phyloP scores from a whole-genome alignment of 2,797 vertebrate species.

The Ibycter americanus region DNA sequence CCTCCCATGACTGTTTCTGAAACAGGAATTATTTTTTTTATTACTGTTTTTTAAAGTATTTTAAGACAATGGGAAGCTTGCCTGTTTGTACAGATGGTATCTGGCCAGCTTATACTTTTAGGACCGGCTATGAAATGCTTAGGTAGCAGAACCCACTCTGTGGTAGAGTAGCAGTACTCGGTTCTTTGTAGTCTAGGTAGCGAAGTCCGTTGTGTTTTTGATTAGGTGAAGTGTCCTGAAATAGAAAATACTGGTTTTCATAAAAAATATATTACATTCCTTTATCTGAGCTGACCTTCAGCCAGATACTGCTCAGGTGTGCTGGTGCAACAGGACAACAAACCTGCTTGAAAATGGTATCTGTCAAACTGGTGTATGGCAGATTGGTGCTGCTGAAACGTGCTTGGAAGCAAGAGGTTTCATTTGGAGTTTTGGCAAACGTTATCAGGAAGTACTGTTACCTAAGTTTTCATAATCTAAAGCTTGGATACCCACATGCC shows the following conservation, averaged over 20 bases:
- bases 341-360: background rate
- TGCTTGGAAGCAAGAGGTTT: background rate
- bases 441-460: background rate
- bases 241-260: background rate
- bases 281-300: background rate
- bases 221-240: background rate
- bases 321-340: background rate
- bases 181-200: background rate
- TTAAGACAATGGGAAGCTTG: background rate
- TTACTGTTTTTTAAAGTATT: background rate
- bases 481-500: background rate
- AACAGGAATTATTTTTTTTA: background rate
- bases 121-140: background rate
- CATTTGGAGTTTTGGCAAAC: background rate
- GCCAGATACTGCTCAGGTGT: background rate
- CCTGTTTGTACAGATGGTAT: background rate
- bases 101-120: background rate
- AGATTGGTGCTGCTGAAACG: background rate
- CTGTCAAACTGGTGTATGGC: background rate
- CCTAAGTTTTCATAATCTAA: background rate
- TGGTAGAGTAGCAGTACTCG: background rate
- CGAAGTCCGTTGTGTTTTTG: background rate
- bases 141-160: background rate
- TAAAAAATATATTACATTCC: background rate
- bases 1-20: background rate